Conservation (phyloP, 1,140 invertebrate genomes). For the Magallana ariakensis region DNA sequence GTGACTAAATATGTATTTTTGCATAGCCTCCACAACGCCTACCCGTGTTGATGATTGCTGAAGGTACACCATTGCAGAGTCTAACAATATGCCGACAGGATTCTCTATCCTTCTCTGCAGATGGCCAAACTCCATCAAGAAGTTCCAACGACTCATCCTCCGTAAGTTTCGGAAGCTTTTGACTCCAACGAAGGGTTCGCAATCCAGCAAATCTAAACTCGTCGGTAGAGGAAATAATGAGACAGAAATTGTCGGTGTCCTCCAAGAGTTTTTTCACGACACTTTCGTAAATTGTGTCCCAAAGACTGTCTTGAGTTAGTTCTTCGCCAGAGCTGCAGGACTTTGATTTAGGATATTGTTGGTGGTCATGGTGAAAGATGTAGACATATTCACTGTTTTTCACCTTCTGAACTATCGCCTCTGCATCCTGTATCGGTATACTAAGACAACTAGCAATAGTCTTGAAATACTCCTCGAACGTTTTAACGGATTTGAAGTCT, state of each 20-base stretch:
- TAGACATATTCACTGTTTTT: not conserved
- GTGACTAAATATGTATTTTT: too few relatives aligned
- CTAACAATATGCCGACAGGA: not conserved
- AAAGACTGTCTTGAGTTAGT: not conserved
- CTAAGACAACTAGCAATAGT: not conserved
- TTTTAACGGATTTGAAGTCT: not conserved
- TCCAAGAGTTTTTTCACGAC: not conserved
- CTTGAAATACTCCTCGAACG: not conserved
- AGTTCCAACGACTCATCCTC: not conserved
- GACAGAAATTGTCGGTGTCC: not conserved
- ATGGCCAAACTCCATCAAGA: not conserved
- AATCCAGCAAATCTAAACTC: not conserved
- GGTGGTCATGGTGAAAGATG: conserved; percentile 23
- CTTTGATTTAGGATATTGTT: not conserved
- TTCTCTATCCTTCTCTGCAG: not conserved
- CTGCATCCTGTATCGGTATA: not conserved
- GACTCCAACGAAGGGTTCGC: not conserved
- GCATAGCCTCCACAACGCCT: too few relatives aligned
- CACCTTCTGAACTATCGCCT: not conserved
- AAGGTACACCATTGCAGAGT: not conserved
- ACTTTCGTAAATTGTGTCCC: not conserved
- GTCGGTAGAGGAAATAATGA: conserved; percentile 12
- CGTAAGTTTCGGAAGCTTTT: not conserved
- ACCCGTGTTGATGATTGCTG: not conserved
- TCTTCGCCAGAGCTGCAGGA: not conserved